phyloP scores from a whole-genome alignment of 2,888 invertebrate species.

The Drosophila greeni region DNA sequence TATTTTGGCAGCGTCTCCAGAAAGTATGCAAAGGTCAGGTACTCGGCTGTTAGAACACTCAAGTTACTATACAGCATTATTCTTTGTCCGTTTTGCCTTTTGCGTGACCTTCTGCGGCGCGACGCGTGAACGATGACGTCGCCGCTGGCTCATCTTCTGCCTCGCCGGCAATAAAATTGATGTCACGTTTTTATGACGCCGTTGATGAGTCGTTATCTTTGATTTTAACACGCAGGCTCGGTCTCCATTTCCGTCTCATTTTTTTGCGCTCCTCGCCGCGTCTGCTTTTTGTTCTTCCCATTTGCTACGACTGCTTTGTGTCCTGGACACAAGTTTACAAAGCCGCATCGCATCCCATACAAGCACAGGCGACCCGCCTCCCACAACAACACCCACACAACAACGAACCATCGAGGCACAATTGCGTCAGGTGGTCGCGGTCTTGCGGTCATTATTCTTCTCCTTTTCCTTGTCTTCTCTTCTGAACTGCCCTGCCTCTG shows the following conservation, averaged over 20 bases:
- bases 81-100: constrained; percentile 54
- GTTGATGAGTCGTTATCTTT: constrained; percentile 76
- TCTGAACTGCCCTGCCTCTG: neutral
- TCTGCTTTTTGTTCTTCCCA: constrained; percentile 37
- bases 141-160: constrained; percentile 32
- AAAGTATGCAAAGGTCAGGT: neutral
- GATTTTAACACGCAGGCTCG: constrained; percentile 67
- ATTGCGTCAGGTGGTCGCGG: constrained; percentile 54
- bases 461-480: constrained; percentile 15
- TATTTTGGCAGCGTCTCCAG: no score
- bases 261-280: neutral
- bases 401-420: neutral
- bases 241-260: constrained; percentile 38
- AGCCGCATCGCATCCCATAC: constrained; percentile 13
- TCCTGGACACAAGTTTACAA: constrained; percentile 26
- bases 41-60: neutral
- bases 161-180: constrained; percentile 67
- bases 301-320: constrained; percentile 6
- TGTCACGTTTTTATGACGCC: constrained; percentile 76
- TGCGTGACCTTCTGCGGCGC: constrained; percentile 63
- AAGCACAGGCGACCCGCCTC: neutral
- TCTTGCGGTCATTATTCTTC: constrained; percentile 52
- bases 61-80: constrained; percentile 5
- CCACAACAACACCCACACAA: neutral
- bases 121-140: constrained; percentile 62